Base-by-base conservation (phyloP, 2,888 invertebrate species). In the Mamestra brassicae region DNA sequence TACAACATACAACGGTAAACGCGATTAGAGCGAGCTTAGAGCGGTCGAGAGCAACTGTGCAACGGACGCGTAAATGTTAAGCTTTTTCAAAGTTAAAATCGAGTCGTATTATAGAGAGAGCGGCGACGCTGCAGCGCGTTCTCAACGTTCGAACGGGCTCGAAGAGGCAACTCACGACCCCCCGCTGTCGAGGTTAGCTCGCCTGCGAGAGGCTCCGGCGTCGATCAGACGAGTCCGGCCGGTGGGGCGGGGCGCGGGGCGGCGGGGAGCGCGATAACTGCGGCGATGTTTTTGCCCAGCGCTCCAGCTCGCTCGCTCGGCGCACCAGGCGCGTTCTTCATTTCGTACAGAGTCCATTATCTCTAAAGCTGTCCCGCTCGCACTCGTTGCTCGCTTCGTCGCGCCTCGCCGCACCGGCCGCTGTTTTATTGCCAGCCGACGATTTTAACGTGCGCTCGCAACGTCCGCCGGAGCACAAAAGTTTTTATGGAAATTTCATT, bases 401-500 rank as follows among this genome's bases (percentile, higher is more conserved):
- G 93, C 96, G 95, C 96, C 95, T 94, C 94, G 95, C 96, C 95
- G 95, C 96, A 94, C 96, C 95, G 93, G 95, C 96, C 94, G 96
- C 96, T 94, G 96, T 96, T 96, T 96, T 96, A 94, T 96, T 96
- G 94, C 97, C 95, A 93, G 95, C 95, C 96, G 96, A 96, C 96
- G 95, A 95, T 96, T 96, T 96, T 96, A 96, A 96, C 96, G 96
- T 96, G 96, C 96, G 96, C 96, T 96, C 96, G 94, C 96, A 95
- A 96, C 96, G 96, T 96, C 96, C 96, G 95, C 94, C 93, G 92
- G 95, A 95, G 96, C 95, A 96, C 96, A 96, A 96, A 96, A 96
- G 96, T 96, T 96, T 96, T 96, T 96, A 96, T 96, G 96, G 96
- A 96, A 96, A 96, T 96, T 96, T 96, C 96, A 96, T 96, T 96